phyloP scores from a whole-genome alignment of 2,888 invertebrate genomes.

The Teleiodes luculella region DNA sequence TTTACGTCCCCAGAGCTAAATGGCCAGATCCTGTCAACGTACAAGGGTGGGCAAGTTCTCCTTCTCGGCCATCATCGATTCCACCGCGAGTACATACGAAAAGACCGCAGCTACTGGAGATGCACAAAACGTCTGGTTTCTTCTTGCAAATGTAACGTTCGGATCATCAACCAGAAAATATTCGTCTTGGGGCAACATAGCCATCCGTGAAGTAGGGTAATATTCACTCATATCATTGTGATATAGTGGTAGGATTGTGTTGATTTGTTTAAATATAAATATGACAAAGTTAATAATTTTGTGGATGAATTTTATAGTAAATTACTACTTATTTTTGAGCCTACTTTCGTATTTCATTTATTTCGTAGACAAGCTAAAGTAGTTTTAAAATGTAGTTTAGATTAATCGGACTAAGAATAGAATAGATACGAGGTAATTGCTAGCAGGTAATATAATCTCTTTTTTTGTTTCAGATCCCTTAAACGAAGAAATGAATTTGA shows the following conservation, averaged over 20 bases:
- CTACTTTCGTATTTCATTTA: too few relatives aligned
- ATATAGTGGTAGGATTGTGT: background rate
- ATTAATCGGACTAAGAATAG: too few relatives aligned
- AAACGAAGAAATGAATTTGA: conserved; percentile 23
- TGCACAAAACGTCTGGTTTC: conserved; percentile 44
- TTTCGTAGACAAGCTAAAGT: too few relatives aligned
- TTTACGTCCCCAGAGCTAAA: background rate
- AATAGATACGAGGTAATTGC: background rate
- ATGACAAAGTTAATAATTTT: background rate
- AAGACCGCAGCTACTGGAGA: conserved; percentile 50
- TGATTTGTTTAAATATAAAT: background rate
- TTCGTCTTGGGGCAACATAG: conserved; percentile 41
- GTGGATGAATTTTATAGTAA: too few relatives aligned
- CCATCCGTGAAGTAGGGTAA: conserved; percentile 28
- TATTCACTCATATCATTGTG: too few relatives aligned
- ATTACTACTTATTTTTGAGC: too few relatives aligned
- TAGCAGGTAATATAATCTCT: background rate
- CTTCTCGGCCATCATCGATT: conserved; percentile 44
- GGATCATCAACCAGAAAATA: conserved; percentile 42
- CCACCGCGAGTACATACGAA: conserved; percentile 48
- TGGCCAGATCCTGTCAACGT: conserved; percentile 40
- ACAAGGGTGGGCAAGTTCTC: conserved; percentile 49
- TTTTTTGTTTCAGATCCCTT: conserved; percentile 10
- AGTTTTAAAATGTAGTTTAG: too few relatives aligned
- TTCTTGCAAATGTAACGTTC: conserved; percentile 47